Percentiles rank a stretch among this genome's conserved stretches.
These are phyloP conservation scores for Silvanus unidentatus DNA, from an alignment of 2,888 invertebrate species.

Conservation along the genomic window DNA sequence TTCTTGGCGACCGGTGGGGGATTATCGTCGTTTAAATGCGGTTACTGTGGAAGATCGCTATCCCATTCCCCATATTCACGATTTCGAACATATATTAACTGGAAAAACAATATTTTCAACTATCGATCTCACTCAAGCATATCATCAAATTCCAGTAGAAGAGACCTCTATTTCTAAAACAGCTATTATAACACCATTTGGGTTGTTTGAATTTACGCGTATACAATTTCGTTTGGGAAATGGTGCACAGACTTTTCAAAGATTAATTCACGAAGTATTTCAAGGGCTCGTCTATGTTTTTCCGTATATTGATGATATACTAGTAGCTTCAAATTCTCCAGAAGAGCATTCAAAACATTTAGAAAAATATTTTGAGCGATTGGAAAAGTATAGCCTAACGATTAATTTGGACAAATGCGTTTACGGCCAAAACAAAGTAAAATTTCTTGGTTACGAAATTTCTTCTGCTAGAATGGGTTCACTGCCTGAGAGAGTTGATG, in stretches of 20 bases:
- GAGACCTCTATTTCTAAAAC: slow-evolving; percentile 31
- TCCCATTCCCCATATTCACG: slow-evolving; percentile 32
- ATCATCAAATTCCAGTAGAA: slow-evolving; percentile 37
- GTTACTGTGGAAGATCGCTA: slow-evolving; percentile 28
- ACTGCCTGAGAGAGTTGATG: slow-evolving; percentile 29
- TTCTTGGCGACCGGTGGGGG: slow-evolving; percentile 33
- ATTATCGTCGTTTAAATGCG: slow-evolving; percentile 31
- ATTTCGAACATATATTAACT: slow-evolving; percentile 29
- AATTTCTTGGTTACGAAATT: slow-evolving; percentile 29
- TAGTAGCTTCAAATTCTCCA: slow-evolving; percentile 19
- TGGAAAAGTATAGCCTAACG: slow-evolving; percentile 21
- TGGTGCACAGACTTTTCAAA: slow-evolving; percentile 39
- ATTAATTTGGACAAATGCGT: slow-evolving; percentile 33
- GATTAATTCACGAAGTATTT: slow-evolving; percentile 33
- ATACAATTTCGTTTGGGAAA: slow-evolving; percentile 39
- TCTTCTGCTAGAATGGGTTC: slow-evolving; percentile 29
- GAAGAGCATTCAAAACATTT: slow-evolving; percentile 18
- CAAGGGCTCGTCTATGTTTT: slow-evolving; percentile 29
- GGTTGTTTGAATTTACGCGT: slow-evolving; percentile 25
- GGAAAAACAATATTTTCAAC: slow-evolving; percentile 29
- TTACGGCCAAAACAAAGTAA: slow-evolving; percentile 22
- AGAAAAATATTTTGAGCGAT: slow-evolving; percentile 18
- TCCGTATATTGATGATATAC: slow-evolving; percentile 34
- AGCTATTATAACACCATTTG: slow-evolving; percentile 21
- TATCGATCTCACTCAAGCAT: slow-evolving; percentile 38